phyloP scores from a whole-genome alignment of 2,888 invertebrate genomes.

The Charanyca ferruginea region DNA sequence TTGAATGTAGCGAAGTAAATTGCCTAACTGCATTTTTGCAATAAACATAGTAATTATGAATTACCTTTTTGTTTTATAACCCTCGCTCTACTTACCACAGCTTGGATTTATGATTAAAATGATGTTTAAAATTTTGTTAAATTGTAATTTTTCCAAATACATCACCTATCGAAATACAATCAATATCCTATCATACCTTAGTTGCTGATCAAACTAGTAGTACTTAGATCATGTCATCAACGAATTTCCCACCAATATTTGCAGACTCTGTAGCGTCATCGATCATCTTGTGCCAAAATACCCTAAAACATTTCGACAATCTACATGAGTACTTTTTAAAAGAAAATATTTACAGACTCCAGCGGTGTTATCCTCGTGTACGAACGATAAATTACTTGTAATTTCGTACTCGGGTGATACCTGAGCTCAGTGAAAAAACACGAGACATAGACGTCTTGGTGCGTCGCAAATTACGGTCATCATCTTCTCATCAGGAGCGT shows the following conservation, averaged over 20 bases:
- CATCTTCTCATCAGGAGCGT: constrained; percentile 91
- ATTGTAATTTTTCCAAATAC: too few relatives aligned
- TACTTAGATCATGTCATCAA: background rate
- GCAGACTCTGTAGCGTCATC: constrained; percentile 7
- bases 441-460: constrained; percentile 91
- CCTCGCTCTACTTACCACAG: too few relatives aligned
- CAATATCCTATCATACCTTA: too few relatives aligned
- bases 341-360: constrained; percentile 71
- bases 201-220: too few relatives aligned
- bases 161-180: too few relatives aligned
- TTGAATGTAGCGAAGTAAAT: background rate
- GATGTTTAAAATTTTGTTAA: too few relatives aligned
- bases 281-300: constrained; percentile 40
- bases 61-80: background rate
- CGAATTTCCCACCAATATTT: constrained; percentile 9
- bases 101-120: too few relatives aligned
- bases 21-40: background rate
- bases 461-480: constrained; percentile 91
- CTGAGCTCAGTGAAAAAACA: constrained; percentile 90
- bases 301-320: constrained; percentile 67
- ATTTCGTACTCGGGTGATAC: constrained; percentile 90
- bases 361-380: constrained; percentile 80
- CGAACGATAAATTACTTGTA: constrained; percentile 90
- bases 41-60: background rate
- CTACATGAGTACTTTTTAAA: constrained; percentile 65